These are phyloP conservation scores for Bellardia bayeri DNA, from an alignment of 2,888 invertebrate species.

Conservation along the genomic window DNA sequence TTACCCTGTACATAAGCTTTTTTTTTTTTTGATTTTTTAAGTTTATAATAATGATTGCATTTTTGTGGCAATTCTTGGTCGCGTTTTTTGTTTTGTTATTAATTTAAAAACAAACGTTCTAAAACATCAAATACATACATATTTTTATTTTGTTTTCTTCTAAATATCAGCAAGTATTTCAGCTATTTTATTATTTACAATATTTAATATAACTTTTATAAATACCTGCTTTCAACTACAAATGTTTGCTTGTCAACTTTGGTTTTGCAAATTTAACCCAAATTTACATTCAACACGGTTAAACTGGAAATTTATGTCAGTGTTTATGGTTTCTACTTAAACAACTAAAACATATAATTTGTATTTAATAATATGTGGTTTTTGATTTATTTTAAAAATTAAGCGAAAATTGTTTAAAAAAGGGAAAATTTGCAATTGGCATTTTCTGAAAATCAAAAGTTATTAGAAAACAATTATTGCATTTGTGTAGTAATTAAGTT, in stretches of 20 bases:
- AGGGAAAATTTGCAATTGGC: background rate
- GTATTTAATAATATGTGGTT: conserved; percentile 12
- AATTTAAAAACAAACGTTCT: conserved; percentile 75
- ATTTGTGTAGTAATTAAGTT: too few species aligned
- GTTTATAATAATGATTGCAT: conserved; percentile 71
- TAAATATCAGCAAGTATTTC: conserved; percentile 81
- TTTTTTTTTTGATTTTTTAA: conserved; percentile 27
- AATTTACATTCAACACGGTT: conserved; percentile 70
- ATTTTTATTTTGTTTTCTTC: conserved; percentile 25
- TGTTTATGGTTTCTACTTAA: conserved; percentile 15
- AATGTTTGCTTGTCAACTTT: conserved; percentile 81
- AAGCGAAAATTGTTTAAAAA: conserved; percentile 30
- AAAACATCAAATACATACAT: conserved; percentile 74
- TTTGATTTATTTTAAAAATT: background rate
- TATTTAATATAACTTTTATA: conserved; percentile 77
- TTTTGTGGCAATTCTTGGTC: conserved; percentile 73
- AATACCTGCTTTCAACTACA: conserved; percentile 80
- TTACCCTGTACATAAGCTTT: conserved; percentile 72
- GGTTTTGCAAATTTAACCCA: conserved; percentile 74
- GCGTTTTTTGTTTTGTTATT: conserved; percentile 63
- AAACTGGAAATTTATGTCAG: conserved; percentile 58
- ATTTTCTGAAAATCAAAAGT: too few species aligned
- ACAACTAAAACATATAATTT: conserved; percentile 7
- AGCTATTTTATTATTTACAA: conserved; percentile 80
- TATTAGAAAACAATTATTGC: too few species aligned